Conservation (phyloP, 2,888 invertebrate species). For the Erynnis tages region DNA sequence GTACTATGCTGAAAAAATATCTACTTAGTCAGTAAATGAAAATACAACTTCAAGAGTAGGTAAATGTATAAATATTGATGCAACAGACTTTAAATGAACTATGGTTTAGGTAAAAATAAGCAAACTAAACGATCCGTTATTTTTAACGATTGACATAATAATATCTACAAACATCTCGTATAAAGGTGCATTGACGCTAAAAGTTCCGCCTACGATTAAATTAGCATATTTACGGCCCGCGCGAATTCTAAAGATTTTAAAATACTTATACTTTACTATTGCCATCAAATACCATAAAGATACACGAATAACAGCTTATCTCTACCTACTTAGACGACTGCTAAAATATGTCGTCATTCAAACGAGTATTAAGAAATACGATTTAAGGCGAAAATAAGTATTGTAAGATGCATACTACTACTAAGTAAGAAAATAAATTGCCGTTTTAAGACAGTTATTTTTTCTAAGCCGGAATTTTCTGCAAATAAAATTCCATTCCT, state of each 20-base stretch:
- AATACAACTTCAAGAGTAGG: too few species aligned
- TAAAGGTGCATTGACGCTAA: constrained; percentile 2
- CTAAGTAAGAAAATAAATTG: neutral
- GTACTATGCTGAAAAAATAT: too few species aligned
- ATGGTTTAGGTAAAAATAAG: too few species aligned
- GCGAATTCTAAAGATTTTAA: constrained; percentile 6
- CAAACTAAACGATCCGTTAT: neutral
- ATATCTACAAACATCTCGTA: neutral
- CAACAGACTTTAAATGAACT: too few species aligned
- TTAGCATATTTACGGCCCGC: constrained; percentile 29
- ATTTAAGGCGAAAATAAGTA: neutral
- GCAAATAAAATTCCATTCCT: neutral
- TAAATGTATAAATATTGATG: too few species aligned
- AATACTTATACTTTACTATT: constrained; percentile 11
- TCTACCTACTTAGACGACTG: constrained; percentile 2
- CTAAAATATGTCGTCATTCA: neutral
- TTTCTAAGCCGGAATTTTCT: neutral
- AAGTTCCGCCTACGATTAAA: constrained; percentile 27
- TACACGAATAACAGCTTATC: constrained; percentile 8
- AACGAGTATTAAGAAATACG: too few species aligned
- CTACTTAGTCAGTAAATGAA: too few species aligned
- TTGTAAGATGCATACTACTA: too few species aligned
- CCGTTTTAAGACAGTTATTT: neutral
- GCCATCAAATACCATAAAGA: constrained; percentile 7
- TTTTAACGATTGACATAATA: neutral